Evolutionary conservation across 2,113 vertebrate genomes (phyloP).

Genomic region (Leucosticte australis): DNA sequence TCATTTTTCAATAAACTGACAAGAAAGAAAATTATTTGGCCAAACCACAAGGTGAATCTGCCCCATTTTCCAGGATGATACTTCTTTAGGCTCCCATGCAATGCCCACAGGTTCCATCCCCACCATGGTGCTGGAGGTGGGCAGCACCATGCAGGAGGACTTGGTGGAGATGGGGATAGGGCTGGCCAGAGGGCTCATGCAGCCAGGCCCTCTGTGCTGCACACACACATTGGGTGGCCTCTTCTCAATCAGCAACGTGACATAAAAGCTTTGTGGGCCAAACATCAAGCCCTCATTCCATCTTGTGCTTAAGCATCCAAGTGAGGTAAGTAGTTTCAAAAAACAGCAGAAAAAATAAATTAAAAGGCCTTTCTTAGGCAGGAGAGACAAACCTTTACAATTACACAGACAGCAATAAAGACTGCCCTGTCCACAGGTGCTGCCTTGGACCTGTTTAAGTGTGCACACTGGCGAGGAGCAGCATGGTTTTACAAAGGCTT

Average conservation of each 20-base stretch:
- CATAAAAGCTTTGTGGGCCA: background rate
- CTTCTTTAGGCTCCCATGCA: background rate
- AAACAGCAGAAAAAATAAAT: background rate
- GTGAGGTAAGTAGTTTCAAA: background rate
- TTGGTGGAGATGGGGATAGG: background rate
- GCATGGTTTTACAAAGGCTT: background rate
- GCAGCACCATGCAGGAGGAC: background rate
- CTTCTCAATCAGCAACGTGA: rapidly evolving
- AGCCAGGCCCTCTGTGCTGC: background rate
- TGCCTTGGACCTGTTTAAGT: background rate
- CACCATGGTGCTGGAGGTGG: rapidly evolving
- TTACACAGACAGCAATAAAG: background rate
- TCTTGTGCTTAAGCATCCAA: background rate
- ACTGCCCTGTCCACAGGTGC: background rate
- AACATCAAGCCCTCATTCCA: background rate
- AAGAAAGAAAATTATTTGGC: background rate
- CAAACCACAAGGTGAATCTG: background rate
- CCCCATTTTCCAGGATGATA: background rate
- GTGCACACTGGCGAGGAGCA: rapidly evolving
- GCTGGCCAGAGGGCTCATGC: background rate
- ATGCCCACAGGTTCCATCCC: background rate
- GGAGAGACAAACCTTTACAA: background rate
- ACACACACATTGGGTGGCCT: rapidly evolving
- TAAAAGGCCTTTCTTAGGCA: background rate
- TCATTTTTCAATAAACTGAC: background rate